Base-by-base conservation (phyloP, 2,113 vertebrate species). In the Corydoras sp. region DNA sequence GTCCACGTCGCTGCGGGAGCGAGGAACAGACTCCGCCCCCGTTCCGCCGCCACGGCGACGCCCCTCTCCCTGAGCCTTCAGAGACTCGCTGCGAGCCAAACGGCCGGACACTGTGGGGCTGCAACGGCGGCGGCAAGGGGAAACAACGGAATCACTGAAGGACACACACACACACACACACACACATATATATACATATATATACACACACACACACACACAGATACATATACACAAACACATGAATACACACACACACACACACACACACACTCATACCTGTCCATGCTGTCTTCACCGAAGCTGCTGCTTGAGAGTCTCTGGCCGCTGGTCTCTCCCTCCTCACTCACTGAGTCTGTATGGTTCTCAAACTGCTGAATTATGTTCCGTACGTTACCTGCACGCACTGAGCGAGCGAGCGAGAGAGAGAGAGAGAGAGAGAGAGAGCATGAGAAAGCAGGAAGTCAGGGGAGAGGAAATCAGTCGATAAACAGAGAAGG, bases 321-420 rank as follows among this genome's bases (percentile, higher is more conserved):
- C 59, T 92, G 93, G 0, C 79, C 66, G 65, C 90, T 86, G 0
- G 81, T 74, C 1, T 92, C 92, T 0, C 80, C 80, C 1, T 94
- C 87, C 75, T 88, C 89, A 2, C 72, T 79, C 1, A 73, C 24
- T 0, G 69, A 48, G 31, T 90, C 87, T 0, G 85, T 85, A 76
- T 92, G 87, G 81, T 91, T 96, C 89, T 98, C 95, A 83, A 98
- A 98, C 85, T 97, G 95, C 86, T 95, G 93, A 62, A 98, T 96
- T 77, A 98, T 98, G 86, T 94, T 97, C 70, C 89, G 88, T 79
- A 98, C 95, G 0, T 83, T 98, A 64, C 94, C 93, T 0, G 92
- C 86, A 76, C 91, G 94, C 73, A 96, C 95, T 91, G 71, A 5
- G 1, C 11, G 12, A 32, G 8, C 31, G 15, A 35, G 1, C 59